A percentile compares a stretch with the other conserved stretches of the same genome.
These are phyloP conservation scores for Eira barbara DNA, from an alignment of 2,113 vertebrate genomes.

Conservation along the genomic window DNA sequence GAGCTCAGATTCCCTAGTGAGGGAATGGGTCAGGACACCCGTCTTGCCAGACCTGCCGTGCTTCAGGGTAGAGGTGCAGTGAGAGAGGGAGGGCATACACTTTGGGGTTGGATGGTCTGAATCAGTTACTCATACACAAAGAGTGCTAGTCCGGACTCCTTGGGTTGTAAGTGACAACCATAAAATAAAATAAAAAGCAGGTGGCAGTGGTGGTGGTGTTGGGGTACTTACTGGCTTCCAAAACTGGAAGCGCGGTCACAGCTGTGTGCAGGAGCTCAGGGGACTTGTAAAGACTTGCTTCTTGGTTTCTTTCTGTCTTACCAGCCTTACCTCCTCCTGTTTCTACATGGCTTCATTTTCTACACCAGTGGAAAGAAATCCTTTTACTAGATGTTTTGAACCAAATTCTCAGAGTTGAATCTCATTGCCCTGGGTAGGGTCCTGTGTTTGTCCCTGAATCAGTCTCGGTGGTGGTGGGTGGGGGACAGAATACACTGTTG, in stretches of 20 bases:
- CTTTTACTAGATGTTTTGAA: background rate
- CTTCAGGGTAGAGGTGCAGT: background rate
- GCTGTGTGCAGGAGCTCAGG: background rate
- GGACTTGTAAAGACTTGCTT: background rate
- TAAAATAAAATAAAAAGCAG: background rate
- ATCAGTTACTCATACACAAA: background rate
- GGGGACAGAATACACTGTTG: background rate
- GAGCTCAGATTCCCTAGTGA: background rate
- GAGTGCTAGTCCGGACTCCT: background rate
- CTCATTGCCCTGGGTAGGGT: background rate
- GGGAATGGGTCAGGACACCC: background rate
- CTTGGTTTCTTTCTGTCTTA: background rate
- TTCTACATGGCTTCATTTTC: background rate
- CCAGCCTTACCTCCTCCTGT: background rate
- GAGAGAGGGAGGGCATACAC: background rate
- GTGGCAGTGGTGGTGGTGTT: background rate
- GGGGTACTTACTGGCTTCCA: background rate
- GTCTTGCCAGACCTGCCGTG: rapidly evolving
- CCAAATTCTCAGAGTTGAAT: background rate
- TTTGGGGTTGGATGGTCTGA: background rate
- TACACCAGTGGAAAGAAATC: background rate
- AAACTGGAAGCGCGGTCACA: background rate
- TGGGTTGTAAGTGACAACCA: background rate
- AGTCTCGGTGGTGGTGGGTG: background rate
- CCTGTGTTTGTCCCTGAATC: background rate